Conservation (phyloP, 2,888 invertebrate genomes). For the Orthosia cruda region DNA sequence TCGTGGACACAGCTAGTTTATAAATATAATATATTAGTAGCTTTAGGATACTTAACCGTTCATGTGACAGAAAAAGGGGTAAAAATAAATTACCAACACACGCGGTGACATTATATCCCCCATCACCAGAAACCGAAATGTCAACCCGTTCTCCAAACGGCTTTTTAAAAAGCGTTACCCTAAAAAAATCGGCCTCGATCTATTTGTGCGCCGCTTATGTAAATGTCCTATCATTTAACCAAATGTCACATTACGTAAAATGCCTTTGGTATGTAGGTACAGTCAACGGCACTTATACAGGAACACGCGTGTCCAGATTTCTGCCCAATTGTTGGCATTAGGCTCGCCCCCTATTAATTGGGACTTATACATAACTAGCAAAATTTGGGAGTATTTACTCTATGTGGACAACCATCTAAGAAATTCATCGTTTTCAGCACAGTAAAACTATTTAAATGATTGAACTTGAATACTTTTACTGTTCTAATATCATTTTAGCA, state of each 20-base stretch:
- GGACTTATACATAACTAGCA: no score
- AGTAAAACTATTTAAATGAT: no score
- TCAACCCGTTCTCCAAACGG: slow-evolving; percentile 12
- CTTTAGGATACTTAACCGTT: background rate
- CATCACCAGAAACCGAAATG: slow-evolving; percentile 23
- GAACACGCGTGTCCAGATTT: background rate
- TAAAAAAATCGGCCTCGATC: slow-evolving; percentile 57
- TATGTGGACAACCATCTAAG: no score
- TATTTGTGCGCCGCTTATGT: slow-evolving; percentile 54
- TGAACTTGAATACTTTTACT: no score
- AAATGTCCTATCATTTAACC: slow-evolving; percentile 67
- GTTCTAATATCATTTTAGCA: no score
- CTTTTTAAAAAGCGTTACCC: slow-evolving; percentile 25
- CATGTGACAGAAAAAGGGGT: background rate
- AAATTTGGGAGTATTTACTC: no score
- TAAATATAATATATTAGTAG: background rate
- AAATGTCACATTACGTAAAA: slow-evolving; percentile 62
- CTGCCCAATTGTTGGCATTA: no score
- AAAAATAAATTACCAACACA: slow-evolving; percentile 9
- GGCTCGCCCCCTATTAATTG: no score
- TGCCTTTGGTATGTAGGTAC: slow-evolving; percentile 21
- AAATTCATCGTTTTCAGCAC: no score
- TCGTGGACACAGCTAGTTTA: no score
- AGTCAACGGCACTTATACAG: background rate
- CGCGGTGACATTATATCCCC: slow-evolving; percentile 7